phyloP scores from a whole-genome alignment of 1,140 invertebrate species.

The Lamellibrachia luymesi region DNA sequence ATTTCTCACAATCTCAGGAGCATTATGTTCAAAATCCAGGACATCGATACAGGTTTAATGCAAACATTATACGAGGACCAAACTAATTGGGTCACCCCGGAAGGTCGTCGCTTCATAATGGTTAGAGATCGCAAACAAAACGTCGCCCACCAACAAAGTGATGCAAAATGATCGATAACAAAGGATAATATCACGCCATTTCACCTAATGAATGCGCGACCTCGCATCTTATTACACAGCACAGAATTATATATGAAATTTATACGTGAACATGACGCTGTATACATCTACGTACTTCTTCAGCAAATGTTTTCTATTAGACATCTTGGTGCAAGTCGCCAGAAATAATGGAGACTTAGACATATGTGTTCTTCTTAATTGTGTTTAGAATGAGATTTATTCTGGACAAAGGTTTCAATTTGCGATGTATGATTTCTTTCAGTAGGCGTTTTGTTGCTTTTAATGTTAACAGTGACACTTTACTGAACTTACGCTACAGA shows the following conservation, averaged over 20 bases:
- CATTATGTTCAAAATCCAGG: background rate
- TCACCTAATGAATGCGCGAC: background rate
- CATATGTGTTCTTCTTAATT: no score
- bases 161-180: background rate
- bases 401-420: no score
- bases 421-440: no score
- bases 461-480: no score
- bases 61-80: background rate
- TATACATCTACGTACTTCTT: no score
- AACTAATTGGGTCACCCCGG: background rate
- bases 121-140: background rate
- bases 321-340: no score
- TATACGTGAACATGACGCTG: background rate
- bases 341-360: no score
- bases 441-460: no score
- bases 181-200: background rate
- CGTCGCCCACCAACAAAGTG: background rate
- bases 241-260: background rate
- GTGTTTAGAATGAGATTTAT: no score
- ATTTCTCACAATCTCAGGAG: background rate
- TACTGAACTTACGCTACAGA: no score
- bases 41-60: background rate
- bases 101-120: background rate
- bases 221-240: background rate
- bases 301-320: no score